A percentile compares a stretch with the other conserved stretches of the same genome.
Evolutionary conservation across 1,140 invertebrate genomes (phyloP).

Genomic region (Ceratitis capitata): DNA sequence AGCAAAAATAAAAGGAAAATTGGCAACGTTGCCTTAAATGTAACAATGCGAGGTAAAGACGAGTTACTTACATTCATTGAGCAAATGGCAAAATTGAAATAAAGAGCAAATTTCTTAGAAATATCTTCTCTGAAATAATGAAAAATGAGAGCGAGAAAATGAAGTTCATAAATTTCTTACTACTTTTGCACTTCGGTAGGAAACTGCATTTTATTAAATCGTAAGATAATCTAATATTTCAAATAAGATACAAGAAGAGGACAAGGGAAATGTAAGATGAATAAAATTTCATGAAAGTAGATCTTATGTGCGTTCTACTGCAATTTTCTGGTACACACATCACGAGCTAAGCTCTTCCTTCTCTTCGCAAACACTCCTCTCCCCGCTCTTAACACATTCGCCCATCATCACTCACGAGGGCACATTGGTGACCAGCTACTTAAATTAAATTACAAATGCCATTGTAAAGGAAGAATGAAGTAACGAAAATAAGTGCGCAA

Average conservation of each 20-base stretch:
- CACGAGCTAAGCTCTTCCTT: neutral
- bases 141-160: neutral
- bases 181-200: neutral
- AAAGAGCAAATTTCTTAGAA: too few relatives aligned
- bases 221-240: neutral
- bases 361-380: neutral
- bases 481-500: constrained; percentile 18
- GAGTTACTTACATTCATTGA: too few relatives aligned
- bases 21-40: too few relatives aligned
- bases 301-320: neutral
- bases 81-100: too few relatives aligned
- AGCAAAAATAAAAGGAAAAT: too few relatives aligned
- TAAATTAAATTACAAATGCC: constrained; percentile 37
- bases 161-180: neutral
- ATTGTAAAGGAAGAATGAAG: constrained; percentile 8
- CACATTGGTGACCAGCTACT: constrained; percentile 1
- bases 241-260: neutral
- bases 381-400: neutral
- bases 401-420: neutral
- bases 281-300: neutral
- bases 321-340: neutral
- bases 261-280: neutral
- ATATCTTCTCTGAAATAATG: neutral
- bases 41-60: too few relatives aligned
- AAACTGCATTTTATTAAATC: neutral